Percentiles rank a stretch among this genome's conserved stretches.
Conservation (phyloP, 2,797 vertebrate genomes). For the Otolemur crassicaudatus region DNA sequence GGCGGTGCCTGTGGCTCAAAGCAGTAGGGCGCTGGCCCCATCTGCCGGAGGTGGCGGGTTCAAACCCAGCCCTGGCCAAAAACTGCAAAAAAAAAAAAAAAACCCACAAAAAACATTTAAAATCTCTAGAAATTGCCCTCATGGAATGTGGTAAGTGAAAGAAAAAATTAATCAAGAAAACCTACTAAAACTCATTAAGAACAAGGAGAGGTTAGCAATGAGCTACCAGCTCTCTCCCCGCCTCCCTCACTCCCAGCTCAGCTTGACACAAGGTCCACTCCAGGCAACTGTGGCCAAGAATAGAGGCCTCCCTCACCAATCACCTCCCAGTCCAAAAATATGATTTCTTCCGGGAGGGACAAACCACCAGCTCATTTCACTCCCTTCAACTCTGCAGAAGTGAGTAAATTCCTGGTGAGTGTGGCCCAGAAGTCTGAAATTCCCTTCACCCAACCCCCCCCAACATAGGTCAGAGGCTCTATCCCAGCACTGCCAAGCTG, state of each 20-base stretch:
- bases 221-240: neutral
- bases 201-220: neutral
- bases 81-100: too few relatives aligned
- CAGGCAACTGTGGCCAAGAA: neutral
- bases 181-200: neutral
- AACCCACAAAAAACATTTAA: neutral
- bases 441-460: neutral
- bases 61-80: too few relatives aligned
- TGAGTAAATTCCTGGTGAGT: neutral
- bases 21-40: too few relatives aligned
- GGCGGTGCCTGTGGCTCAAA: too few relatives aligned
- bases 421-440: neutral
- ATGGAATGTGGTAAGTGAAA: neutral
- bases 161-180: constrained; percentile 8
- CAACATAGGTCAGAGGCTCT: neutral
- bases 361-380: neutral
- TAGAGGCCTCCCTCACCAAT: neutral
- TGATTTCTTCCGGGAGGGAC: neutral
- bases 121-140: neutral
- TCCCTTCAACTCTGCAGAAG: neutral
- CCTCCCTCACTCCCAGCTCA: neutral
- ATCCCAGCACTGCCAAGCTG: neutral
- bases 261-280: neutral
- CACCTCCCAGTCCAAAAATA: neutral
- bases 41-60: too few relatives aligned